phyloP scores from a whole-genome alignment of 2,888 invertebrate species.

The Tetranychus piercei region DNA sequence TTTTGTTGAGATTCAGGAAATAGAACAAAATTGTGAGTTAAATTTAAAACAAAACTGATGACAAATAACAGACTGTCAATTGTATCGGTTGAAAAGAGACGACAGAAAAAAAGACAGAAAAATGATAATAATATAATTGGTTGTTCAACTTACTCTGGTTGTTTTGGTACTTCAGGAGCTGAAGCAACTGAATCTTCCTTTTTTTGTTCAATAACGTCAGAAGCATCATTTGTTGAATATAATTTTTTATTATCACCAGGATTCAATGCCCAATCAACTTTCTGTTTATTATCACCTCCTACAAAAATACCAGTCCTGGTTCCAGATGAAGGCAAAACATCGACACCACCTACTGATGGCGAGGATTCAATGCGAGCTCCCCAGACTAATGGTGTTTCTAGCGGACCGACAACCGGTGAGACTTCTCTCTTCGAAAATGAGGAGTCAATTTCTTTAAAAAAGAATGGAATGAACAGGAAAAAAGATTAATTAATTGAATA shows the following conservation, averaged over 20 bases:
- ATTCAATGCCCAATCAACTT: constrained; percentile 1
- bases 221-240: not conserved
- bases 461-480: not conserved
- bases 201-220: constrained; percentile 3
- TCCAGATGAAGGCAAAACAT: not conserved
- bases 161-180: not conserved
- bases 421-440: not conserved
- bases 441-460: not conserved
- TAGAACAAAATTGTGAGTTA: not conserved
- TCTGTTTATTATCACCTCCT: not conserved
- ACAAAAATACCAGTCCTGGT: not conserved
- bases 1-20: not conserved
- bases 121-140: not conserved
- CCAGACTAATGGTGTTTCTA: not conserved
- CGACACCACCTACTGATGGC: not conserved
- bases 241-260: not conserved
- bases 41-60: no score
- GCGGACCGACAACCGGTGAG: not conserved
- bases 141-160: not conserved
- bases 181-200: not conserved
- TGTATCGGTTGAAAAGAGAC: no score
- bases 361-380: not conserved
- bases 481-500: not conserved
- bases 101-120: not conserved
- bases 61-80: no score